phyloP scores from a whole-genome alignment of 2,113 vertebrate genomes.

The Anhinga rufa region DNA sequence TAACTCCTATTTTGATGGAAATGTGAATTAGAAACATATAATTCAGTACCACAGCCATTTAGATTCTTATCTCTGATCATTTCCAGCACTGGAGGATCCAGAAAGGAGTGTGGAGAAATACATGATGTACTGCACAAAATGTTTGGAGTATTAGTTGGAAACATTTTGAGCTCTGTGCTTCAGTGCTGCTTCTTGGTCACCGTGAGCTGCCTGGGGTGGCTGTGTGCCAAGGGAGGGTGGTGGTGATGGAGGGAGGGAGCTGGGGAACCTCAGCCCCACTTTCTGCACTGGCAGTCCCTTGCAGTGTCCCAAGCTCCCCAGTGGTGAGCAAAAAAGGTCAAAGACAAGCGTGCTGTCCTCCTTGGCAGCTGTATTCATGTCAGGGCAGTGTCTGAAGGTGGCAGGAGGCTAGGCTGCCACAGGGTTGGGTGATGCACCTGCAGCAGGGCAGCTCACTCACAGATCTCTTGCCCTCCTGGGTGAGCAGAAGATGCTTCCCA shows the following conservation, averaged over 20 bases:
- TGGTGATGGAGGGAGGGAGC: rapidly evolving
- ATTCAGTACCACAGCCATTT: background rate
- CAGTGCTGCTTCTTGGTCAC: background rate
- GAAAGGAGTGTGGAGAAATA: background rate
- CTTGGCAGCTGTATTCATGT: rapidly evolving
- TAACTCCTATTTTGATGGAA: background rate
- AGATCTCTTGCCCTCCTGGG: background rate
- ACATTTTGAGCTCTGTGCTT: background rate
- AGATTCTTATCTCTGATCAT: background rate
- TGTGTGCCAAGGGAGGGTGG: background rate
- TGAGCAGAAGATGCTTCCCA: background rate
- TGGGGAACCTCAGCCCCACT: background rate
- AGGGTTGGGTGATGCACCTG: background rate
- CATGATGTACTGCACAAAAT: background rate
- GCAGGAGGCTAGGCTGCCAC: background rate
- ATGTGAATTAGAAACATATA: background rate
- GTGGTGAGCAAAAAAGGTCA: background rate
- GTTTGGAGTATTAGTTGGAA: background rate
- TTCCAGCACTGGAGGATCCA: background rate
- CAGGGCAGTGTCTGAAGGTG: background rate
- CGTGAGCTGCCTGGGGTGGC: rapidly evolving
- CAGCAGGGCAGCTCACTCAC: background rate
- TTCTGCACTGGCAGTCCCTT: rapidly evolving
- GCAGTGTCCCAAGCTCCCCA: background rate
- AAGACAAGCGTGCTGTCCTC: background rate